Evolutionary conservation across 92 coral and sea anemone species (phyloP).

Genomic region (Siderastrea radians): DNA sequence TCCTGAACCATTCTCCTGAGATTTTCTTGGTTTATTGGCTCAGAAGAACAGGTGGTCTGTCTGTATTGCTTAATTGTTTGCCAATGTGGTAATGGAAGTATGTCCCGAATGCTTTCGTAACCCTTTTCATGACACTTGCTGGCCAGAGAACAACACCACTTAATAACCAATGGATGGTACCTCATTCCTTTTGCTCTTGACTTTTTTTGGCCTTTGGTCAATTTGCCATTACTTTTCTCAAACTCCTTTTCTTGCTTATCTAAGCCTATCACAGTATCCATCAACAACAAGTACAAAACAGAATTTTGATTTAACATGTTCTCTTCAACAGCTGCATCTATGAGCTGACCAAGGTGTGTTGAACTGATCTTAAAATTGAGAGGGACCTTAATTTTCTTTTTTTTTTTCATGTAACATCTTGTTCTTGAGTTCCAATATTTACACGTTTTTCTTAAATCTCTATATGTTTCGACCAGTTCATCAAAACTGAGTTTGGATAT

Average conservation of each 20-base stretch:
- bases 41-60: no score
- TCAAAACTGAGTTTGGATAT: slow-evolving; percentile 21
- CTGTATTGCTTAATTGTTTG: no score
- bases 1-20: not conserved
- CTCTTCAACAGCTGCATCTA: slow-evolving; percentile 44
- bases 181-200: slow-evolving; percentile 70
- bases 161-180: slow-evolving; percentile 65
- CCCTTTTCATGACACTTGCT: no score
- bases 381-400: not conserved
- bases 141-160: slow-evolving; percentile 53
- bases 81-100: slow-evolving; percentile 64
- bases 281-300: slow-evolving; percentile 10
- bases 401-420: not conserved
- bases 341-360: not conserved
- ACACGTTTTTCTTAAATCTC: not conserved
- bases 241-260: not conserved
- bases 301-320: slow-evolving; percentile 46
- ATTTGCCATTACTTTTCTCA: slow-evolving; percentile 5
- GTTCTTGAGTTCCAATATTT: slow-evolving; percentile 10
- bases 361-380: no score
- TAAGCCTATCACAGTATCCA: no score
- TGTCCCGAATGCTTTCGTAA: slow-evolving; percentile 20
- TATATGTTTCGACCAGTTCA: not conserved
- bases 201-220: slow-evolving; percentile 33
- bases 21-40: no score